These are phyloP conservation scores for Syngnathus floridae DNA, from an alignment of 2,113 vertebrate genomes.

Conservation along the genomic window DNA sequence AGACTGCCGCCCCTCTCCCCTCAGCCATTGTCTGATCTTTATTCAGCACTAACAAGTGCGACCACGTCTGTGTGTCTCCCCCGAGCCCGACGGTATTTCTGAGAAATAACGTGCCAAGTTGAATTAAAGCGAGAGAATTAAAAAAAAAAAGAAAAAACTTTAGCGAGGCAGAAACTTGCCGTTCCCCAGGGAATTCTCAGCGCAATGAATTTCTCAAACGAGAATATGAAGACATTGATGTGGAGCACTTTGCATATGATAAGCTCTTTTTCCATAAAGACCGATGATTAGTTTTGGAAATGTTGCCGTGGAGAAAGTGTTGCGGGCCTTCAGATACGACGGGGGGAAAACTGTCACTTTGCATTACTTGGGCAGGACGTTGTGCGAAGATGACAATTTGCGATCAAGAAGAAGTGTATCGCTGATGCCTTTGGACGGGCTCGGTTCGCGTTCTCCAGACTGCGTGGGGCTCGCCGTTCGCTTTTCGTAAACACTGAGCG, in stretches of 20 bases:
- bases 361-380: constrained; percentile 35
- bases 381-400: constrained; percentile 34
- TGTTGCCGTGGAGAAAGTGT: constrained; percentile 45
- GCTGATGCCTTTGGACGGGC: constrained; percentile 50
- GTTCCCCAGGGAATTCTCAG: constrained; percentile 62
- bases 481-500: constrained; percentile 51
- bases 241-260: constrained; percentile 69
- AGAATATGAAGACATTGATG: constrained; percentile 69
- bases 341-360: constrained; percentile 30
- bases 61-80: constrained; percentile 69
- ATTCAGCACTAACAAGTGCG: constrained; percentile 75
- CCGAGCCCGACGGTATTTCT: constrained; percentile 61
- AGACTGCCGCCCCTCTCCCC: constrained; percentile 60
- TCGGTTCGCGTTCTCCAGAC: constrained; percentile 47
- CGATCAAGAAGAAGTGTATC: constrained; percentile 11
- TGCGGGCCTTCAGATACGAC: constrained; percentile 46
- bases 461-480: constrained; percentile 35
- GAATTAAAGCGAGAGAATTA: constrained; percentile 68
- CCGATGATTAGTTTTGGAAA: constrained; percentile 60
- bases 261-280: constrained; percentile 66
- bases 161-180: constrained; percentile 67
- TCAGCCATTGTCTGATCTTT: constrained; percentile 72
- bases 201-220: constrained; percentile 67
- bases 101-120: constrained; percentile 71
- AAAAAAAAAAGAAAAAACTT: constrained; percentile 51